phyloP scores from a whole-genome alignment of 2,888 invertebrate genomes.

The Bimastos eiseni region DNA sequence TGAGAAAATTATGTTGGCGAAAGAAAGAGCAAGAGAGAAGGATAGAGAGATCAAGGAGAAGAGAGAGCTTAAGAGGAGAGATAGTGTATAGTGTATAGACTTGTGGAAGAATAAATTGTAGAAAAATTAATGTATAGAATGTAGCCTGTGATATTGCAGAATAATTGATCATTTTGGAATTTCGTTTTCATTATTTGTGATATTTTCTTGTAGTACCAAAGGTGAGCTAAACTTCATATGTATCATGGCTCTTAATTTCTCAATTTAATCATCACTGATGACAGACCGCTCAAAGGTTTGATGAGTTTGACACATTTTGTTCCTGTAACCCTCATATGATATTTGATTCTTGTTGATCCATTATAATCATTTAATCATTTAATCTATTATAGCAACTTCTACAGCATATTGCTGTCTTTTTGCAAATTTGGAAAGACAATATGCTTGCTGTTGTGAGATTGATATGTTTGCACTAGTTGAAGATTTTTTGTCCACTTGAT shows the following conservation, averaged over 20 bases:
- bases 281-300: neutral
- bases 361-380: too few relatives aligned
- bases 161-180: neutral
- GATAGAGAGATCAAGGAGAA: neutral
- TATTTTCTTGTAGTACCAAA: neutral
- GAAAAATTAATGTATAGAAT: neutral
- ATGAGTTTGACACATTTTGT: neutral
- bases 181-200: neutral
- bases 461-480: neutral
- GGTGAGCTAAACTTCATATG: neutral
- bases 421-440: neutral
- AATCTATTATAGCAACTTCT: neutral
- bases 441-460: neutral
- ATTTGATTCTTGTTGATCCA: neutral
- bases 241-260: neutral
- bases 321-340: neutral
- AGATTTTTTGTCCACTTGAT: neutral
- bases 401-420: neutral
- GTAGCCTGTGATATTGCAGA: neutral
- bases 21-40: too few relatives aligned
- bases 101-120: neutral
- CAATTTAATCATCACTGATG: neutral
- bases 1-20: too few relatives aligned
- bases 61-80: neutral
- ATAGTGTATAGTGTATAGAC: neutral